Evolutionary conservation across 2,797 vertebrate genomes (phyloP).

Genomic region (Atherinosoma microstoma): DNA sequence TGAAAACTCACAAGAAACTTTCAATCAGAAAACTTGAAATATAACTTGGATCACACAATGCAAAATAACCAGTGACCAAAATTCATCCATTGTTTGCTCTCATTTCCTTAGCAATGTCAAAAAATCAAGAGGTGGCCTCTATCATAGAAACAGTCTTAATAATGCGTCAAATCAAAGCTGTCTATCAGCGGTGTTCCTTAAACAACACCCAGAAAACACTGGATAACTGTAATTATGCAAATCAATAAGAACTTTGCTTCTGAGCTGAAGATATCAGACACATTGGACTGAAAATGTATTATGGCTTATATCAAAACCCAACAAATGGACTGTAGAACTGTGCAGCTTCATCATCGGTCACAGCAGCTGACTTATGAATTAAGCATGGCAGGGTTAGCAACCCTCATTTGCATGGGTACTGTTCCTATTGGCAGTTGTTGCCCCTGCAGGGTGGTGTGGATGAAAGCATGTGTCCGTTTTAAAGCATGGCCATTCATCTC

Average conservation of each 20-base stretch:
- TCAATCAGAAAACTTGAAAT: not conserved
- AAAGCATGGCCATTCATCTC: conserved; percentile 65
- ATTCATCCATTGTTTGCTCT: not conserved
- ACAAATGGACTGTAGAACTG: conserved; percentile 17
- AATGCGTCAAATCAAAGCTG: not conserved
- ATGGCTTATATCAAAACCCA: conserved; percentile 31
- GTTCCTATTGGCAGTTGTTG: conserved; percentile 43
- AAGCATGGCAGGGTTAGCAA: conserved; percentile 56
- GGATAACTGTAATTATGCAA: conserved; percentile 16
- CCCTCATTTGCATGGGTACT: conserved; percentile 66
- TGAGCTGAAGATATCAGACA: not conserved
- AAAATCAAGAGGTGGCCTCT: not conserved
- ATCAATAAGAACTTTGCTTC: conserved; percentile 11
- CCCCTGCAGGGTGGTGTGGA: conserved; percentile 34
- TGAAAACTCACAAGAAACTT: not conserved
- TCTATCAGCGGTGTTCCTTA: not conserved
- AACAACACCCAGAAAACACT: not conserved
- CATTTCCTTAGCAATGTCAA: not conserved
- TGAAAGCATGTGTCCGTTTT: conserved; percentile 33
- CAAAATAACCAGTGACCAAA: not conserved
- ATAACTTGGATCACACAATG: not conserved
- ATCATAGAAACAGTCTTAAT: not conserved
- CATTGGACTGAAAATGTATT: not conserved
- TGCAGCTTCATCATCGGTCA: conserved; percentile 33
- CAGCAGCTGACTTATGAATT: conserved; percentile 59